A percentile compares a stretch with the other conserved stretches of the same genome.
Evolutionary conservation across 1,140 invertebrate species (phyloP).

Genomic region (Leptestheria dahalacensis): DNA sequence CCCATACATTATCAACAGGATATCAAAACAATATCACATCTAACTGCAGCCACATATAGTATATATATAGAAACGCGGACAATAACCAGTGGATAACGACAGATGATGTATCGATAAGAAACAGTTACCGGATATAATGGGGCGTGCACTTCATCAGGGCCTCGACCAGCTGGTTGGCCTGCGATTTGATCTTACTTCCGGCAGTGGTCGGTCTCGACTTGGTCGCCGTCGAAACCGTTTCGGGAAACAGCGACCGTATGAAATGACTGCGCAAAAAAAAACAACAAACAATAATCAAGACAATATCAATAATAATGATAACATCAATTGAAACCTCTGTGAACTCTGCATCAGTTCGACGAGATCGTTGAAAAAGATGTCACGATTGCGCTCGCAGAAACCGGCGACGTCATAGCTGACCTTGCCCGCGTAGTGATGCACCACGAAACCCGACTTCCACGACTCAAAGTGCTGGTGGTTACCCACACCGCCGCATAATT

Average conservation of each 20-base stretch:
- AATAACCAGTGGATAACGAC: no score
- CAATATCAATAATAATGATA: not conserved
- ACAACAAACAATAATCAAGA: constrained; percentile 4
- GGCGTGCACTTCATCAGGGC: constrained; percentile 55
- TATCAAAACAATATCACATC: no score
- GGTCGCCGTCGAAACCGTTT: constrained; percentile 34
- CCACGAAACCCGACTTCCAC: constrained; percentile 42
- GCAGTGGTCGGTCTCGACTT: constrained; percentile 52
- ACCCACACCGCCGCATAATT: constrained; percentile 37
- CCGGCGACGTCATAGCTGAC: constrained; percentile 51
- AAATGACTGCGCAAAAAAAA: constrained; percentile 35
- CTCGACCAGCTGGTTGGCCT: constrained; percentile 52
- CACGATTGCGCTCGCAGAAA: constrained; percentile 63
- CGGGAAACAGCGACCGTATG: constrained; percentile 45
- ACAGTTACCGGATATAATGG: constrained; percentile 45
- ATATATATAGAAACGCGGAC: no score
- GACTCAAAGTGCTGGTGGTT: constrained; percentile 44
- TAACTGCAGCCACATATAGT: no score
- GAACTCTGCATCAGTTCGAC: constrained; percentile 57
- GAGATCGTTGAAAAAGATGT: constrained; percentile 54
- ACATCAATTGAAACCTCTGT: constrained; percentile 36
- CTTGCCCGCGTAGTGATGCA: constrained; percentile 58
- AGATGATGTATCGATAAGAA: no score
- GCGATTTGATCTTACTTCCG: constrained; percentile 54
- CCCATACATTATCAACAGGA: no score